Conservation (phyloP, 2,888 invertebrate genomes). For the Girardia tigrina region DNA sequence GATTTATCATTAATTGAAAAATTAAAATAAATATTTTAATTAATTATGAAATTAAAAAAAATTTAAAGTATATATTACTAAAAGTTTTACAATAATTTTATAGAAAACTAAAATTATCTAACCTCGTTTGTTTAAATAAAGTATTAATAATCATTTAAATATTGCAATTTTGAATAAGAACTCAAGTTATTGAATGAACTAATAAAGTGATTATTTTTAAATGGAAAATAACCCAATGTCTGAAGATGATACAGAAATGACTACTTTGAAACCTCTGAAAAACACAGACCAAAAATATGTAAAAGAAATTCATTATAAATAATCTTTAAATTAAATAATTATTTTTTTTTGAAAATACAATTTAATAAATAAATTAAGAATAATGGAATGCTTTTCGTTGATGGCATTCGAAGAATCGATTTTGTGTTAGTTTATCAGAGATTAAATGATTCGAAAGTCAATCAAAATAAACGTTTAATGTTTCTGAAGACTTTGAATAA, state of each 20-base stretch:
- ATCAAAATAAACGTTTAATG: background rate
- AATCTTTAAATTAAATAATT: background rate
- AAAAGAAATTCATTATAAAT: background rate
- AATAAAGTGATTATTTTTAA: background rate
- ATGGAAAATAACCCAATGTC: too few species aligned
- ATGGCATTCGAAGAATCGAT: constrained; percentile 16
- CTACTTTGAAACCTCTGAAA: background rate
- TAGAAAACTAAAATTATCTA: too few species aligned
- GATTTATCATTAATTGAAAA: too few species aligned
- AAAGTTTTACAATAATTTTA: too few species aligned
- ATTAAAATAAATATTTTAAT: too few species aligned
- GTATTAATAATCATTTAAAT: background rate
- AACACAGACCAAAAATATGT: background rate
- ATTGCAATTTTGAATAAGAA: background rate
- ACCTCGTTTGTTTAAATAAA: constrained; percentile 3
- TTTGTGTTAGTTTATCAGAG: constrained; percentile 9
- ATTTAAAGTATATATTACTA: too few species aligned
- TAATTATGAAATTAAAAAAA: too few species aligned
- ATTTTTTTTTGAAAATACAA: background rate
- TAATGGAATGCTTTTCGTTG: constrained; percentile 27
- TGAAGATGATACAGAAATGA: background rate
- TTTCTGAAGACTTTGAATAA: constrained; percentile 11
- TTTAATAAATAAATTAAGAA: background rate
- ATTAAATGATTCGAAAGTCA: background rate
- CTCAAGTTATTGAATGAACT: background rate